Evolutionary conservation across 2,888 invertebrate genomes (phyloP).

Genomic region (Hirtodrosophila trivittata): DNA sequence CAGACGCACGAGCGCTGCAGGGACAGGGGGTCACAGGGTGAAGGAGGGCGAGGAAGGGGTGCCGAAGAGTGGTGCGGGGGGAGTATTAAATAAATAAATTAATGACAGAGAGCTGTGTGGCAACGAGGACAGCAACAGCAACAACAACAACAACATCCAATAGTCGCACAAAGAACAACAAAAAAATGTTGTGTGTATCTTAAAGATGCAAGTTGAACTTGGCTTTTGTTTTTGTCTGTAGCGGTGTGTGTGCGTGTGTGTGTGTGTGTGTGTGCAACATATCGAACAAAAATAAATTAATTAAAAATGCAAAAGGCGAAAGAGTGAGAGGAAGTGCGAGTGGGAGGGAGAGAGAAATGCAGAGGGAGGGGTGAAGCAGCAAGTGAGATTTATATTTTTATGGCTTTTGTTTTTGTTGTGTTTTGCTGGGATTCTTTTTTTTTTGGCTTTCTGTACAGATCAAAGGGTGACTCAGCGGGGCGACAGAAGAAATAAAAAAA

Average conservation of each 20-base stretch:
- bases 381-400: slow-evolving; percentile 11
- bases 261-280: slow-evolving; percentile 64
- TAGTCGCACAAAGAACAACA: slow-evolving; percentile 19
- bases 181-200: slow-evolving; percentile 58
- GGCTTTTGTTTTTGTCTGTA: slow-evolving; percentile 78
- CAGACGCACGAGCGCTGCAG: slow-evolving; percentile 52
- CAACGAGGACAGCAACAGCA: slow-evolving; percentile 45
- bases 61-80: slow-evolving; percentile 7
- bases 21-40: background rate
- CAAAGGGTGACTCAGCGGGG: background rate
- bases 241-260: no score
- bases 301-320: slow-evolving; percentile 68
- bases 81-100: slow-evolving; percentile 78
- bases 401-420: slow-evolving; percentile 2
- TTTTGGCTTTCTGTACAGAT: slow-evolving; percentile 6
- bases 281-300: slow-evolving; percentile 77
- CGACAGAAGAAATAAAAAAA: background rate
- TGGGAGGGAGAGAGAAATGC: background rate
- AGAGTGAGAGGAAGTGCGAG: background rate
- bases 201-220: slow-evolving; percentile 72
- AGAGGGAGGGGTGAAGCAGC: slow-evolving; percentile 11
- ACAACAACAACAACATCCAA: slow-evolving; percentile 19
- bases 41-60: background rate
- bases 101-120: slow-evolving; percentile 57
- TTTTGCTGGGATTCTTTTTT: slow-evolving; percentile 4